Percentiles rank a stretch among this genome's conserved stretches.
Evolutionary conservation across 1,140 invertebrate species (phyloP).

Genomic region (Drosophila malerkotliana): DNA sequence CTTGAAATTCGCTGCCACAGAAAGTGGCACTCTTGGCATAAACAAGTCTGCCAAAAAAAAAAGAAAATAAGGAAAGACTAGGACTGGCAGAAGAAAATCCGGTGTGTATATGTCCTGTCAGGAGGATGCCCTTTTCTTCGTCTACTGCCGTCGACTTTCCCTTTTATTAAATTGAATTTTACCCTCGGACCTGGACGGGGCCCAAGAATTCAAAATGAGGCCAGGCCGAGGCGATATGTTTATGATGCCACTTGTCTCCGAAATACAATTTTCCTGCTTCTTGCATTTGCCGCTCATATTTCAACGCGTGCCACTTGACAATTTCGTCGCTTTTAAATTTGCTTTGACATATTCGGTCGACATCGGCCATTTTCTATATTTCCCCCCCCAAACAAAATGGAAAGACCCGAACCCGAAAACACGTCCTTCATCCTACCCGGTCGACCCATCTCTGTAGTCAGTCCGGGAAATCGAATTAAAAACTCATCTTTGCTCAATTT

Average conservation of each 20-base stretch:
- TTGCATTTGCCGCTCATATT: slow-evolving; percentile 63
- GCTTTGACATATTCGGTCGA: slow-evolving; percentile 60
- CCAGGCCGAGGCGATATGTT: slow-evolving; percentile 49
- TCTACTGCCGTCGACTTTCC: slow-evolving; percentile 34
- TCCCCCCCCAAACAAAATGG: neutral
- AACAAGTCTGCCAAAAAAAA: slow-evolving; percentile 51
- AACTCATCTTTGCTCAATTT: slow-evolving; percentile 75
- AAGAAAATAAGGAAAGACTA: neutral
- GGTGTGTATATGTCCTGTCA: slow-evolving; percentile 19
- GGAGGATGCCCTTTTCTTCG: slow-evolving; percentile 24
- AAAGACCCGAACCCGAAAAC: slow-evolving; percentile 20
- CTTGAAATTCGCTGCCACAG: slow-evolving; percentile 59
- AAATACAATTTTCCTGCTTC: slow-evolving; percentile 66
- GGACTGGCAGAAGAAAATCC: slow-evolving; percentile 5
- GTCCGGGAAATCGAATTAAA: slow-evolving; percentile 72
- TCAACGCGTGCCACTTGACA: slow-evolving; percentile 46
- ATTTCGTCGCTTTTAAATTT: slow-evolving; percentile 60
- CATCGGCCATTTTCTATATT: slow-evolving; percentile 4
- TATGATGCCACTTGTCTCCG: slow-evolving; percentile 62
- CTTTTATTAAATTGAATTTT: slow-evolving; percentile 72
- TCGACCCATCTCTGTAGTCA: slow-evolving; percentile 7
- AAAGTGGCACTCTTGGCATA: slow-evolving; percentile 63
- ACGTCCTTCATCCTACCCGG: slow-evolving; percentile 29
- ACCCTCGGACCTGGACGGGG: slow-evolving; percentile 28
- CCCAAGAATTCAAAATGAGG: neutral